Base-by-base conservation (phyloP, 2,797 vertebrate genomes). In the Acanthiza pusilla region DNA sequence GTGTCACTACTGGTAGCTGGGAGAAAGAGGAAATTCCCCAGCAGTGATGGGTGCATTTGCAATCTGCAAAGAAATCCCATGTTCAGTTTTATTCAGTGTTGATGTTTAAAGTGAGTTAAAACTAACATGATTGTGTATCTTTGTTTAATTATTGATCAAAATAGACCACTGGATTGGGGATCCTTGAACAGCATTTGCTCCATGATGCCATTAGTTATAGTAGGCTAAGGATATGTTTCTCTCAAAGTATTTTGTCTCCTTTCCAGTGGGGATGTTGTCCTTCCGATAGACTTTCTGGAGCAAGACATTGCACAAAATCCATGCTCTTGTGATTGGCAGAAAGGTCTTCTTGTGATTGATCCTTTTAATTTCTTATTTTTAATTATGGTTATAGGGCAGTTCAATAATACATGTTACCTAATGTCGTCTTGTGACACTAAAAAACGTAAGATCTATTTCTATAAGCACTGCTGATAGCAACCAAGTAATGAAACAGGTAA, bases 381-480 rank as follows among this genome's bases (percentile, higher is more conserved):
- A 90, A 34, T 84, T 84, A 71, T 30, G 16, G 30, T 42, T 65
- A 54, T 15, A 66, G 16, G 68, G 32, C 26, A 82, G 34, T 63
- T 91, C 63, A 91, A 85, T 89, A 92, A 85, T 79, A 34, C 13
- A 63, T 82, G 45, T 20, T 73, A 77, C 38, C 66, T 79, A 87
- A 67, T 74, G 29, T 51, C 5, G 3, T 27, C 54, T 34, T 47
- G 23, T 89, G 48, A 70, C 1, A 11, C 23, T 63, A 51, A 82
- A 92, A 94, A 89, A 63, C 58, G 63, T 51, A 60, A 89, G 70
- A 62, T 47, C 67, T 73, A 73, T 87, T 66, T 94, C 53, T 79
- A 18, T 36, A 89, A 78, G 22, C 47, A 50, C 47, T 3, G 0
- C n/a, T 90, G 57, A 48, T 18, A 72, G 38, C 26, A 75, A 45